Evolutionary conservation across 2,113 vertebrate genomes (phyloP).

Genomic region (Anhinga rufa): DNA sequence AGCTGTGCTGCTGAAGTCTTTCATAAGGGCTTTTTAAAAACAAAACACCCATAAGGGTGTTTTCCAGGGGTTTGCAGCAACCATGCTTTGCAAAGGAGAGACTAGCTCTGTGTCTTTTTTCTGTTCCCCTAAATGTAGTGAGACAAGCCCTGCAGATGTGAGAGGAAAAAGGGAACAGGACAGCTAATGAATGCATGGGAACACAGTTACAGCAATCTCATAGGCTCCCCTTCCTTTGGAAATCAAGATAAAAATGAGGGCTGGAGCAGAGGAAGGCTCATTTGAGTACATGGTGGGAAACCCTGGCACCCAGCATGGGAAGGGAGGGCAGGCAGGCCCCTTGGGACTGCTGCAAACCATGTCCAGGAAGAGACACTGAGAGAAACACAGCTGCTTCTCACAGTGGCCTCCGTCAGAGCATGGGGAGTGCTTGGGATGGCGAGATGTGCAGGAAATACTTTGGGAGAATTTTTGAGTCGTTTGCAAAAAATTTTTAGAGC

Average conservation of each 20-base stretch:
- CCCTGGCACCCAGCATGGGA: fast-evolving
- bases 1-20: background rate
- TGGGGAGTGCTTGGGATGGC: background rate
- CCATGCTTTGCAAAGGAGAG: background rate
- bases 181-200: background rate
- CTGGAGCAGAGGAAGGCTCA: background rate
- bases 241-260: background rate
- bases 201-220: background rate
- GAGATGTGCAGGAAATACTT: background rate
- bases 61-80: background rate
- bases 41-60: background rate
- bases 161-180: background rate
- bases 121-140: background rate
- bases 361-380: background rate
- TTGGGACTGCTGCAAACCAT: background rate
- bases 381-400: background rate
- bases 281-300: background rate
- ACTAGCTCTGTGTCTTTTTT: background rate
- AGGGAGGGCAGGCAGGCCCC: background rate
- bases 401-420: background rate
- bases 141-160: background rate
- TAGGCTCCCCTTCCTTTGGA: background rate
- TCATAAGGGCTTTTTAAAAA: background rate
- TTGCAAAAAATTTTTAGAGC: background rate
- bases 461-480: background rate